A percentile compares a stretch with the other conserved stretches of the same genome.
Conservation (phyloP, 1,140 invertebrate genomes). For the Pogonomyrmex californicus region DNA sequence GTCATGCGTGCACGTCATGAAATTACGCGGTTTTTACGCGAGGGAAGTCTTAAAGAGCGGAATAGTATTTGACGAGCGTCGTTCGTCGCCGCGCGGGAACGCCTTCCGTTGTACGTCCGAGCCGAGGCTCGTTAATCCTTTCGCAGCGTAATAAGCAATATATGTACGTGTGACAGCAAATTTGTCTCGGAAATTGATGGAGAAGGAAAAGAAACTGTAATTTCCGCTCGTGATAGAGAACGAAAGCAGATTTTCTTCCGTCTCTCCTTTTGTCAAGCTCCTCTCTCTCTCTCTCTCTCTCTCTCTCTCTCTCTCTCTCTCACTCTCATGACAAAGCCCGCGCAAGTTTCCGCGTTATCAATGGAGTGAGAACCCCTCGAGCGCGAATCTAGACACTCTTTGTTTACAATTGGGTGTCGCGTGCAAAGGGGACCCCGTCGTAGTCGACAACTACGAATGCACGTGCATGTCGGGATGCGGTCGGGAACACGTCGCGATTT, state of each 20-base stretch:
- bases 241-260: background rate
- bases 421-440: constrained; percentile 30
- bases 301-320: too few relatives aligned
- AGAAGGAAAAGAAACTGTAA: constrained; percentile 10
- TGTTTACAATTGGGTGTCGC: constrained; percentile 62
- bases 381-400: constrained; percentile 52
- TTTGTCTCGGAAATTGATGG: background rate
- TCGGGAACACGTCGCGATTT: constrained; percentile 43
- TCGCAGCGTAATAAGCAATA: constrained; percentile 15
- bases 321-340: too few relatives aligned
- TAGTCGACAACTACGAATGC: constrained; percentile 21
- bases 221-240: background rate
- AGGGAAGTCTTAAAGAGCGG: constrained; percentile 3
- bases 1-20: background rate
- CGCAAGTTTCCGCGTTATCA: constrained; percentile 5
- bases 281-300: too few relatives aligned
- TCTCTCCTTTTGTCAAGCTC: background rate
- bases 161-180: background rate
- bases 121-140: constrained; percentile 19
- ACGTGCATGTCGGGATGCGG: constrained; percentile 51
- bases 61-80: constrained; percentile 32
- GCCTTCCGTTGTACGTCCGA: constrained; percentile 13
- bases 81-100: constrained; percentile 24
- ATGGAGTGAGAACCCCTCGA: constrained; percentile 37
- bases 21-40: constrained; percentile 35